phyloP scores from a whole-genome alignment of 2,113 vertebrate species.

The Myiozetetes cayanensis region DNA sequence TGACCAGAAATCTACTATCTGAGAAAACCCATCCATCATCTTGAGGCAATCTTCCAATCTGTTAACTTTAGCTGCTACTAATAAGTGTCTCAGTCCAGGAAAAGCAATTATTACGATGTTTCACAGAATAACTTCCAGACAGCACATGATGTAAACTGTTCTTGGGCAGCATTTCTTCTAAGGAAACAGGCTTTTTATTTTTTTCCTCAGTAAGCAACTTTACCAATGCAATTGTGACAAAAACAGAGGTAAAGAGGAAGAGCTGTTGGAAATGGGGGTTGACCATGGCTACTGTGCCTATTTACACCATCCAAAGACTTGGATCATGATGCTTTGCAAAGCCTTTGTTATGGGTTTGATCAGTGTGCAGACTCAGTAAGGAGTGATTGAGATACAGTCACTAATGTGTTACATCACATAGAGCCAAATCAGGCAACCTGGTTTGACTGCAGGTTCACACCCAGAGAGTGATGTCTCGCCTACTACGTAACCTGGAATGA shows the following conservation, averaged over 20 bases:
- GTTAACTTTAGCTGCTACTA: slow-evolving; percentile 89
- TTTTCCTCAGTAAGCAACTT: neutral
- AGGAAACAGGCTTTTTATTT: neutral
- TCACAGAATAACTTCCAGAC: slow-evolving; percentile 81
- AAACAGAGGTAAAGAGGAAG: neutral
- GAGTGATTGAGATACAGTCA: neutral
- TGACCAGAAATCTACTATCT: slow-evolving; percentile 85
- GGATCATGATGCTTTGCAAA: neutral
- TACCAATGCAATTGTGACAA: neutral
- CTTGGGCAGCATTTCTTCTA: slow-evolving; percentile 25
- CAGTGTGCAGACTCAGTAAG: neutral
- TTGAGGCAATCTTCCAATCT: slow-evolving; percentile 52
- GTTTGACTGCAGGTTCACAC: neutral
- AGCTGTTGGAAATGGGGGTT: neutral
- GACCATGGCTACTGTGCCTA: neutral
- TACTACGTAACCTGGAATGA: neutral
- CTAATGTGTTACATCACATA: neutral
- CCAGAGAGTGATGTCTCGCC: neutral
- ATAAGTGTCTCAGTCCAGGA: slow-evolving; percentile 83
- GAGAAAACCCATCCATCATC: slow-evolving; percentile 83
- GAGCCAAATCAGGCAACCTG: neutral
- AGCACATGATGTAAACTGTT: slow-evolving; percentile 15
- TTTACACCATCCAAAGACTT: neutral
- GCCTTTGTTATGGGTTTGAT: neutral
- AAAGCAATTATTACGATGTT: slow-evolving; percentile 66